Evolutionary conservation across 2,113 vertebrate genomes (phyloP).

Genomic region (Stomatorhinus ivindoensis): DNA sequence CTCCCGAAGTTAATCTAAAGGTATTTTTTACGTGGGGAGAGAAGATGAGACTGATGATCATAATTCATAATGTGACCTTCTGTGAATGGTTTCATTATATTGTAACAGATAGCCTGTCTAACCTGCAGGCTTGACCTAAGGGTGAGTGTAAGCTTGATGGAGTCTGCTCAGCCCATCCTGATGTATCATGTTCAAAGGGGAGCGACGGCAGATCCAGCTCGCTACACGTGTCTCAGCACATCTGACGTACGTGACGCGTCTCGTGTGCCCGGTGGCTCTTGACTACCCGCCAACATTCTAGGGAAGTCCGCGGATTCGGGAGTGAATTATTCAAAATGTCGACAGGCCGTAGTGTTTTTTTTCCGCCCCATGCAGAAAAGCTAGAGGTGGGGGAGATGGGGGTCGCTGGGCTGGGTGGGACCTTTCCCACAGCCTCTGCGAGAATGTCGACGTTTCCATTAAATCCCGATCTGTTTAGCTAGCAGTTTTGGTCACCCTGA

Average conservation of each 20-base stretch:
- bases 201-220: conserved; percentile 9
- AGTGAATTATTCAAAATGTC: neutral
- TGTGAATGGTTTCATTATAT: conserved; percentile 27
- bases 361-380: neutral
- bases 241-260: neutral
- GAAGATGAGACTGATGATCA: conserved; percentile 21
- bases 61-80: conserved; percentile 24
- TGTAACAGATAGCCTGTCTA: conserved; percentile 35
- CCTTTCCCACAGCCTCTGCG: conserved; percentile 63
- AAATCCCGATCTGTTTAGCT: conserved; percentile 81
- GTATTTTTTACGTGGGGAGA: neutral
- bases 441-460: conserved; percentile 67
- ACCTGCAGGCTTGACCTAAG: conserved; percentile 30
- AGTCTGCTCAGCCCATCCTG: conserved; percentile 30
- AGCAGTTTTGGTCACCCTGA: conserved; percentile 72
- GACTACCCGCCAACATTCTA: neutral
- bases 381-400: conserved; percentile 11
- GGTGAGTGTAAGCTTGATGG: conserved; percentile 31
- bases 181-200: conserved; percentile 29
- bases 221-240: neutral
- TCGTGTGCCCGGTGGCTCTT: neutral
- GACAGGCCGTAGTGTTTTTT: neutral
- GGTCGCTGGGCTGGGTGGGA: conserved; percentile 2
- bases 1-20: neutral
- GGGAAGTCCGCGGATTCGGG: neutral